Evolutionary conservation across 2,888 invertebrate species (phyloP), one percentile per base, ranked within the genome.

Genomic region (Syritta pipiens): DNA sequence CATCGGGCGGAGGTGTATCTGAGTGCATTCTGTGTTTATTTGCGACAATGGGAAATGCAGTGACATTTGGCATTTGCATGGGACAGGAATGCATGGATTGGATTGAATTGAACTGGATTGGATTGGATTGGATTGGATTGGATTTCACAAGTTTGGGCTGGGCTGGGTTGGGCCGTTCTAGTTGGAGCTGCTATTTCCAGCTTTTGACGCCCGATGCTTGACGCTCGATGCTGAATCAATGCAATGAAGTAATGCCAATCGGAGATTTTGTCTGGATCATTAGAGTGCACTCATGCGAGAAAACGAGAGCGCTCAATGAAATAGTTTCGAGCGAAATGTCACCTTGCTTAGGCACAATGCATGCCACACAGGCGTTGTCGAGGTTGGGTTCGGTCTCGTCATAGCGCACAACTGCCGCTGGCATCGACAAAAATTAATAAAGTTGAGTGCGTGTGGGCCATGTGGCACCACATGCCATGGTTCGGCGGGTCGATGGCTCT

Each of bases 61-160:
- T 77, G 77, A 74, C 65, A 65, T 79, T 79, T 74, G 60, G 46
- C 48, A 60, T 79, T 74, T 68, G 67, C 26, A 51, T 60, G 32
- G 67, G 35, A 59, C 32, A 55, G 53, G 65, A 63, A 57, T 63
- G 55, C 62, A 46, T 63, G 19, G 22, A 37, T n/a, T 9, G 30
- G 37, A 53, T 24, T 20, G 17, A 51, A 32, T 20, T 30, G 35
- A 35, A 60, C 60, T 48, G 46, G 42, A 79, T 67, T 77, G 65
- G 28, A 67, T 74, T 79, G 37, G 17, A 37, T 48, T 49, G 24
- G 22, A 24, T 40, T 53, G 44, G 22, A 32, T 53, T 44, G 65
- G 35, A 59, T 72, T 32, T 44, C 26, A 46, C 35, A 60, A 20
- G 12, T n/a, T 30, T n/a, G 14, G 42, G 5, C 40, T 22, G 22